phyloP scores from a whole-genome alignment of 2,113 vertebrate genomes.

The Siniperca knerii region DNA sequence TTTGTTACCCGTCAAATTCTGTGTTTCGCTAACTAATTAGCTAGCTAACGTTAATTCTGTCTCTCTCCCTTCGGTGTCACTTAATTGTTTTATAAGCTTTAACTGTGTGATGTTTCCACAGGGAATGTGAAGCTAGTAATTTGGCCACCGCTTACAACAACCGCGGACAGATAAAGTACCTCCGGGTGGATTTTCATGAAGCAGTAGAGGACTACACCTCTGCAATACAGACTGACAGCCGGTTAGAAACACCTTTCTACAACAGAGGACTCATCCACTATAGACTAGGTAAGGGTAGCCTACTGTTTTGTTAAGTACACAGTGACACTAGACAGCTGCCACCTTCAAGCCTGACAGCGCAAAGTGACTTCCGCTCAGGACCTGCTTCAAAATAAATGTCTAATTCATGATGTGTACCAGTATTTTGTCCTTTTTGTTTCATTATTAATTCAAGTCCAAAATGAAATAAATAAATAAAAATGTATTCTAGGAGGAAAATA shows the following conservation, averaged over 20 bases:
- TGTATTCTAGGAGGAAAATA: neutral
- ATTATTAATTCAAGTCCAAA: neutral
- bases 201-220: slow-evolving; percentile 91
- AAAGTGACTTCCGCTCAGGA: neutral
- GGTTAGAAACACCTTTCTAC: slow-evolving; percentile 92
- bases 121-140: slow-evolving; percentile 73
- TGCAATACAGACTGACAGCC: slow-evolving; percentile 84
- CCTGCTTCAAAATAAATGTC: slow-evolving; percentile 1
- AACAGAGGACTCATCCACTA: slow-evolving; percentile 94
- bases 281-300: slow-evolving; percentile 87
- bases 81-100: accelerated
- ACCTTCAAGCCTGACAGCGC: neutral
- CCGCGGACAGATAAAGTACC: slow-evolving; percentile 92
- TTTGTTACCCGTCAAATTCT: slow-evolving; percentile 15
- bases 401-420: neutral
- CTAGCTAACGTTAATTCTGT: neutral
- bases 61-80: neutral
- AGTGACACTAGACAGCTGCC: neutral
- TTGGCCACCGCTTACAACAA: slow-evolving; percentile 92
- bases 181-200: slow-evolving; percentile 93
- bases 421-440: neutral
- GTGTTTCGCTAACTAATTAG: neutral
- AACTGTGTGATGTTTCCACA: slow-evolving; percentile 67
- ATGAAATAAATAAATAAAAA: neutral
- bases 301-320: too few species aligned